Conservation (phyloP, 2,113 vertebrate species). For the Sitta europaea region DNA sequence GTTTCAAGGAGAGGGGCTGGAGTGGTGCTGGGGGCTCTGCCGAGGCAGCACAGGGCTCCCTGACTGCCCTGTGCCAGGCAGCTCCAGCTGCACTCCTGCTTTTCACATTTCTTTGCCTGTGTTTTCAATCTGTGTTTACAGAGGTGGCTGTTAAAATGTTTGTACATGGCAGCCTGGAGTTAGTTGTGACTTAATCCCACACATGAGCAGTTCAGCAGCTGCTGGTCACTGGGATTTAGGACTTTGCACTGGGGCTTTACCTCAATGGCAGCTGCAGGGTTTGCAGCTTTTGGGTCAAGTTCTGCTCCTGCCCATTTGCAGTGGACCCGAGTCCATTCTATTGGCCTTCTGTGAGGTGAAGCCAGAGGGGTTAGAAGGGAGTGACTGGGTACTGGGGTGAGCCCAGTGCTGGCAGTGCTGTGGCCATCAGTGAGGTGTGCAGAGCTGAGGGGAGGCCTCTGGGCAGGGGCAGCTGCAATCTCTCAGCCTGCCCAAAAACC, state of each 20-base stretch:
- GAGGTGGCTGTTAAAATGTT: neutral
- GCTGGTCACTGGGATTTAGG: neutral
- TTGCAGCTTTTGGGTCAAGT: neutral
- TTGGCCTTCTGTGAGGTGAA: neutral
- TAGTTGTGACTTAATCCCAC: neutral
- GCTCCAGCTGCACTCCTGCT: neutral
- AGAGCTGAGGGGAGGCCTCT: neutral
- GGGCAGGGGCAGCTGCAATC: neutral
- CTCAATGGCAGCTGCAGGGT: neutral
- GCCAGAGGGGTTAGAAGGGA: neutral
- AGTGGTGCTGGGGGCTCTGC: neutral
- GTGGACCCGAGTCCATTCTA: neutral
- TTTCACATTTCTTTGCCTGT: neutral
- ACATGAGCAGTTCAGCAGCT: neutral
- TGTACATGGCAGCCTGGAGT: neutral
- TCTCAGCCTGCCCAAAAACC: neutral
- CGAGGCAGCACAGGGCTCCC: rapidly evolving
- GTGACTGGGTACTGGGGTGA: neutral
- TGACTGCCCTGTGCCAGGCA: neutral
- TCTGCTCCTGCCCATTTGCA: neutral
- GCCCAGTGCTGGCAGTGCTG: neutral
- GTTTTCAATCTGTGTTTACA: neutral
- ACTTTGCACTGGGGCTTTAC: neutral
- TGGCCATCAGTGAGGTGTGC: rapidly evolving
- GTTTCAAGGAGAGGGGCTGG: neutral